These are phyloP conservation scores for Gasterosteus nipponicus DNA, from an alignment of 2,113 vertebrate genomes.

Conservation along the genomic window DNA sequence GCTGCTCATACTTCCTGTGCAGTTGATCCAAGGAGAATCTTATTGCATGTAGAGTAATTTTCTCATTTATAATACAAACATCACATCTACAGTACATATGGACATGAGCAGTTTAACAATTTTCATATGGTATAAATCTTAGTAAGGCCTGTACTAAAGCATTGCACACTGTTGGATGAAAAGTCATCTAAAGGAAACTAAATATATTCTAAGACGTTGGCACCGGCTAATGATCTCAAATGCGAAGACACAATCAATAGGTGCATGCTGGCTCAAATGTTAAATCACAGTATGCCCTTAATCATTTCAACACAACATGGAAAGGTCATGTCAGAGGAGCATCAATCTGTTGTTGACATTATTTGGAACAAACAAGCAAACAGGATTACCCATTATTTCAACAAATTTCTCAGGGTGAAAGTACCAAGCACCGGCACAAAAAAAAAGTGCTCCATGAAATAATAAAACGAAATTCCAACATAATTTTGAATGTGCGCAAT, in stretches of 20 bases:
- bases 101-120: not conserved
- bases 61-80: not conserved
- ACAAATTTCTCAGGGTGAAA: not conserved
- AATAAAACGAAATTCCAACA: not conserved
- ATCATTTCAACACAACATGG: conserved; percentile 72
- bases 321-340: conserved; percentile 74
- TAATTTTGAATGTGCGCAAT: not conserved
- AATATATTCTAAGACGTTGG: conserved; percentile 37
- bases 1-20: not conserved
- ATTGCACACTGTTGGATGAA: conserved; percentile 4
- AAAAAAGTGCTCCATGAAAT: not conserved
- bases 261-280: conserved; percentile 75
- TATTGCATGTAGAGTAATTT: not conserved
- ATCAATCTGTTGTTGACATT: conserved; percentile 61
- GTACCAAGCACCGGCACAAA: not conserved
- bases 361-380: conserved; percentile 50
- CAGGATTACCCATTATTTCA: conserved; percentile 13
- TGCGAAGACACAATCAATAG: conserved; percentile 71
- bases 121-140: not conserved
- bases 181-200: conserved; percentile 23
- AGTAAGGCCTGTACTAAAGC: conserved; percentile 31
- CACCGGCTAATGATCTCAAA: conserved; percentile 59
- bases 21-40: not conserved
- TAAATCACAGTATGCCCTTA: conserved; percentile 78
- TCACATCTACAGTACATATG: not conserved